Evolutionary conservation across 30 jellyfish, hydroid and myxozoan genomes (phyloP).

Genomic region (Rhopilema esculentum): DNA sequence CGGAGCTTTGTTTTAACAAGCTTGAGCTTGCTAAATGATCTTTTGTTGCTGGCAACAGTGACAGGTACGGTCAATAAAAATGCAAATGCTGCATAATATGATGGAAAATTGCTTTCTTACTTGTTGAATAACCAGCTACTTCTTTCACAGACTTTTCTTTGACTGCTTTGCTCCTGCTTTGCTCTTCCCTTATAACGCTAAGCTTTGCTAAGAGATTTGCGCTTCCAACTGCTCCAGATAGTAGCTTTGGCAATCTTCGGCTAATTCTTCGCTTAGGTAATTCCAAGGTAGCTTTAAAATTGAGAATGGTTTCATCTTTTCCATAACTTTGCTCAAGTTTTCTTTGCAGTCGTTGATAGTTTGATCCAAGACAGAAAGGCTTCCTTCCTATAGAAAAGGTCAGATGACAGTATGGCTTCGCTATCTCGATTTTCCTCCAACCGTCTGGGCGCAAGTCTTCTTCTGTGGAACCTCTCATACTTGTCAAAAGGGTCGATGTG

Average conservation of each 20-base stretch:
- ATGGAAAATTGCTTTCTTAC: not conserved
- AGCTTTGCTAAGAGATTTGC: slow-evolving; percentile 4
- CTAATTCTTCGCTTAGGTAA: slow-evolving; percentile 11
- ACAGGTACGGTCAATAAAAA: slow-evolving; percentile 2
- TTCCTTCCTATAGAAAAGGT: not conserved
- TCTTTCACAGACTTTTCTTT: not conserved
- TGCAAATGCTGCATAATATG: not conserved
- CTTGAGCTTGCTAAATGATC: slow-evolving; percentile 13
- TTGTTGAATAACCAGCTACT: not conserved
- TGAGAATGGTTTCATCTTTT: slow-evolving; percentile 19
- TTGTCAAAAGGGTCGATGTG: slow-evolving; percentile 17
- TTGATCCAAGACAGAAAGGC: slow-evolving; percentile 37
- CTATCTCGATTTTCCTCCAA: slow-evolving; percentile 13
- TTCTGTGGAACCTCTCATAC: slow-evolving; percentile 24
- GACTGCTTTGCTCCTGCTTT: slow-evolving; percentile 17
- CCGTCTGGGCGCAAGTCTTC: slow-evolving; percentile 22
- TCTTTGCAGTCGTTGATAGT: slow-evolving; percentile 16
- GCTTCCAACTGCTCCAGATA: slow-evolving; percentile 30
- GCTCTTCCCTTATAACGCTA: not conserved
- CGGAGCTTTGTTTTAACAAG: slow-evolving; percentile 7
- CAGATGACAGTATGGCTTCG: slow-evolving; percentile 20
- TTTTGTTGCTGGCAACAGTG: slow-evolving; percentile 11
- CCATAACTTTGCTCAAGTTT: slow-evolving; percentile 8
- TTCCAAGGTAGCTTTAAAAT: slow-evolving; percentile 24
- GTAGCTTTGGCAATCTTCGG: slow-evolving; percentile 5